Percentiles rank a stretch among this genome's conserved stretches.
Evolutionary conservation across 53 echinoderm and acorn worm species (phyloP).

Genomic region (Echinarachnius parma): DNA sequence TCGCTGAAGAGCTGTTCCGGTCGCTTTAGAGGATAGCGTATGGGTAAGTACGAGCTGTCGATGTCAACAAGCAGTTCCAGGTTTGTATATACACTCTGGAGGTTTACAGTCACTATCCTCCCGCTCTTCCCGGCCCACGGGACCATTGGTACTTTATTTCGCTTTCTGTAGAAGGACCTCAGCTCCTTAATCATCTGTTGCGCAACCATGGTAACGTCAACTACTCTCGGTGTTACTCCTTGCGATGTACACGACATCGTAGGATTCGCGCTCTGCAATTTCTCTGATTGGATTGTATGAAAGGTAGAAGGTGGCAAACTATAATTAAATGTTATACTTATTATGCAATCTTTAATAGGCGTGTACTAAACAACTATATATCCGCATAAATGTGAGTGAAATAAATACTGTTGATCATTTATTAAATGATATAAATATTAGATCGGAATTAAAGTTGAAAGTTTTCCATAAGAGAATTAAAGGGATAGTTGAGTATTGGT

Average conservation of each 20-base stretch:
- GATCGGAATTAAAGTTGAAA: too few relatives aligned
- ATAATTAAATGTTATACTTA: too few relatives aligned
- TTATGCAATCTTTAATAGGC: neutral
- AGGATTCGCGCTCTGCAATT: too few relatives aligned
- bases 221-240: neutral
- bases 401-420: too few relatives aligned
- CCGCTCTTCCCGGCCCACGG: constrained; percentile 50
- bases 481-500: too few relatives aligned
- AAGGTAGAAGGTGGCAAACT: too few relatives aligned
- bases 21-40: constrained; percentile 28
- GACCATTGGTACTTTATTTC: constrained; percentile 52
- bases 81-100: constrained; percentile 52
- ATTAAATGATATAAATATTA: too few relatives aligned
- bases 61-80: constrained; percentile 56
- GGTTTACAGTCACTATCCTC: constrained; percentile 32
- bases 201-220: neutral
- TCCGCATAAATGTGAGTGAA: too few relatives aligned
- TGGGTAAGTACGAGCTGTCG: constrained; percentile 40
- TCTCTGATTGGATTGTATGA: too few relatives aligned
- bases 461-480: too few relatives aligned
- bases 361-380: too few relatives aligned
- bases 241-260: neutral
- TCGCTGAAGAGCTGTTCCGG: constrained; percentile 39
- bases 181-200: constrained; percentile 8
- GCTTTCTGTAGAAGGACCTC: constrained; percentile 23